Conservation (phyloP, 30 jellyfish, hydroid and myxozoan genomes). For the Mastigias papua region DNA sequence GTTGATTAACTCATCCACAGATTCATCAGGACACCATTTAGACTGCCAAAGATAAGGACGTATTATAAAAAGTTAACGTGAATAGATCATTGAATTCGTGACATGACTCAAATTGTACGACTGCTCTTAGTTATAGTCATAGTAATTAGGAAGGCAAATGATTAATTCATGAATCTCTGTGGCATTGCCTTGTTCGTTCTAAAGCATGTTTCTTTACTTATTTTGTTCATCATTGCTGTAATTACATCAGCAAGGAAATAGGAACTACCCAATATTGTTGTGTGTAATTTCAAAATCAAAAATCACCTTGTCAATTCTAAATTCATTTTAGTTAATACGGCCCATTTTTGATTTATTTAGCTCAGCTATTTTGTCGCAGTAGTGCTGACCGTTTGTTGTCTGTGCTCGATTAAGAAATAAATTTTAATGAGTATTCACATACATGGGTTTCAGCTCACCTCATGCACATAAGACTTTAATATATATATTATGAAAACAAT, state of each 20-base stretch:
- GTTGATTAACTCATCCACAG: no score
- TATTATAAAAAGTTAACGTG: neutral
- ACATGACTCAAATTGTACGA: neutral
- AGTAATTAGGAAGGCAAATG: neutral
- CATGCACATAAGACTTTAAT: no score
- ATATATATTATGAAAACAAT: no score
- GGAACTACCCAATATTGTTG: neutral
- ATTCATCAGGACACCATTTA: no score
- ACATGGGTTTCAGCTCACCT: no score
- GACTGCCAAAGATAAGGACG: no score
- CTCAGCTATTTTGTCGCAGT: neutral
- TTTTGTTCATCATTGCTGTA: neutral
- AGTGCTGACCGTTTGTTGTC: neutral
- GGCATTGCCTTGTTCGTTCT: neutral
- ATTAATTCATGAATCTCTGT: neutral
- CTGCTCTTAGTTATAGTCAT: neutral
- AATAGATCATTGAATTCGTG: neutral
- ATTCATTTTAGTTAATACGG: neutral
- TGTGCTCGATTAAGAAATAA: neutral
- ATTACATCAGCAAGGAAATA: constrained; percentile 2
- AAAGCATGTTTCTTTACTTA: neutral
- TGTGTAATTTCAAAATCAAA: neutral
- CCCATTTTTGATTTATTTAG: neutral
- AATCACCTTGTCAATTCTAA: neutral
- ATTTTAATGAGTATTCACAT: neutral